Evolutionary conservation across 2,113 vertebrate genomes (phyloP).

Genomic region (Capreolus pygargus): DNA sequence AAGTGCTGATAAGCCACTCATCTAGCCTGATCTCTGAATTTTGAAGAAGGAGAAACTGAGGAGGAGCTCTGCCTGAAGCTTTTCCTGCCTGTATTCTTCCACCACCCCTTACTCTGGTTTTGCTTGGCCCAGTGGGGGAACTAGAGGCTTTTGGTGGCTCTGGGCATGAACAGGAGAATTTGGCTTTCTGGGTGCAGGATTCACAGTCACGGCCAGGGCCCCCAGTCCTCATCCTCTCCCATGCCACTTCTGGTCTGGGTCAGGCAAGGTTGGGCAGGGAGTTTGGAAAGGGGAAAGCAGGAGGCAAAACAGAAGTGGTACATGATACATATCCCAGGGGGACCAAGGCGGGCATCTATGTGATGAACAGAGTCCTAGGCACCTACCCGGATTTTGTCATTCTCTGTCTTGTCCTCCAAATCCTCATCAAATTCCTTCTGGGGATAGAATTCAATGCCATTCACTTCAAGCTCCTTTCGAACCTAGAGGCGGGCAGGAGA

Average conservation of each 20-base stretch:
- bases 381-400: constrained; percentile 97
- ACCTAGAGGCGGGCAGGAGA: constrained; percentile 82
- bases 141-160: background rate
- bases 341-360: fast-evolving
- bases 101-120: background rate
- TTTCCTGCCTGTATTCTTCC: background rate
- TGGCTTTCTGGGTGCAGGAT: background rate
- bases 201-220: background rate
- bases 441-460: constrained; percentile 95
- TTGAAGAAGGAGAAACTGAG: background rate
- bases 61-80: background rate
- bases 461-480: constrained; percentile 93
- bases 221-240: background rate
- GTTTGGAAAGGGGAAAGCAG: background rate
- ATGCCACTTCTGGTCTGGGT: background rate
- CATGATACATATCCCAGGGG: no score
- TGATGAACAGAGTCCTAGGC: background rate
- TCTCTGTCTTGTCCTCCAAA: constrained; percentile 97
- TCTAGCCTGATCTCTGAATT: background rate
- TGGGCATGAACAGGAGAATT: background rate
- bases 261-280: background rate
- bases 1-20: background rate
- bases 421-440: constrained; percentile 99
- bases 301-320: background rate
- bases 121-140: background rate